Evolutionary conservation across 2,888 invertebrate genomes (phyloP), one percentile per base, ranked within the genome.

Genomic region (Tenthredo amoena): DNA sequence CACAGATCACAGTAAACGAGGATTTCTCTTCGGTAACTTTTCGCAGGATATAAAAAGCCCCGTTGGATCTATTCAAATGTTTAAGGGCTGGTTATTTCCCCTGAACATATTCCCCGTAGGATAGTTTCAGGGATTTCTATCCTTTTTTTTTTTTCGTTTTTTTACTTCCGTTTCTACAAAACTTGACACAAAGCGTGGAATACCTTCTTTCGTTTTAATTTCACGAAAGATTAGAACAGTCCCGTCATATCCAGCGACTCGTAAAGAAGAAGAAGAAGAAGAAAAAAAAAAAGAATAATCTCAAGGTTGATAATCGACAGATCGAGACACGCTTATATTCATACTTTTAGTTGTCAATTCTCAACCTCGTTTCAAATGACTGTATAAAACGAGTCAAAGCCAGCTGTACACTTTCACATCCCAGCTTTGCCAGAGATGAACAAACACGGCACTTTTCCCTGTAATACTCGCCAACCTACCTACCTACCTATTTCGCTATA

Each of bases 401-500:
- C 18, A 50, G 1, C 18, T 6, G 18, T n/a, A 55, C 55, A n/a
- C 1, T 62, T 62, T 31, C 3, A 26, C 9, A 62, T 31, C 1
- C 26, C 2, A 12, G 26, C n/a, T 58, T n/a, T 62, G 2, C 12
- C 0, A 0, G 12, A 26, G 26, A 34, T 5, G 6, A 68, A 15
- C 7, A 34, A 26, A 68, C 15, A 34, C 18, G 31, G 0, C 18
- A 34, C 34, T 26, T 68, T 34, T 31, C 15, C 1, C 18, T 68
- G 18, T 18, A 34, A 26, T 74, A 74, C n/a, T 1, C 7, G 18
- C 2, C 18, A 31, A 7, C 31, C 7, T 50, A 55, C 9, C 18
- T 50, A 55, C 9, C 18, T 12, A 12, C 62, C 37, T 58, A 40
- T 81, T 81, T 62, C 81, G 62, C 58, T 62, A 81, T 81, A 81